Percentiles rank a stretch among this genome's conserved stretches.
phyloP scores from a whole-genome alignment of 1,140 invertebrate genomes.

The Amyelois transitella region DNA sequence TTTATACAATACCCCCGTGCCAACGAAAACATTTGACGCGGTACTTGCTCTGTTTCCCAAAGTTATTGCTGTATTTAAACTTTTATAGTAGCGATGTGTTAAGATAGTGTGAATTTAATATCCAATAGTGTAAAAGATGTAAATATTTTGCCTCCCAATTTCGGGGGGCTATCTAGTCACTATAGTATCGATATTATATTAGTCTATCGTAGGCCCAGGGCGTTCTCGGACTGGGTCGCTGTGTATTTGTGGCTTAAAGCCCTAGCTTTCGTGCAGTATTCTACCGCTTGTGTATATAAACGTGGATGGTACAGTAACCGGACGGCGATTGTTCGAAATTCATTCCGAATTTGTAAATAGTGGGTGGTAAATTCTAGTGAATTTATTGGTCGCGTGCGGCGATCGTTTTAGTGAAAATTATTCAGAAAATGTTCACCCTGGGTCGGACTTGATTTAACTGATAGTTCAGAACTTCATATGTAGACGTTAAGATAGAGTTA shows the following conservation, averaged over 20 bases:
- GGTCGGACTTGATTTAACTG: conserved; percentile 22
- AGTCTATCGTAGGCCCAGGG: conserved; percentile 5
- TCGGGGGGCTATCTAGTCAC: conserved; percentile 60
- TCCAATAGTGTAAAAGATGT: conserved; percentile 42
- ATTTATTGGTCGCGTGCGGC: conserved; percentile 32
- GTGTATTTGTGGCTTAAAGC: conserved; percentile 28
- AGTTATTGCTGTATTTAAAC: conserved; percentile 28
- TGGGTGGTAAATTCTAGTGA: conserved; percentile 39
- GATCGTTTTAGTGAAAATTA: conserved; percentile 48
- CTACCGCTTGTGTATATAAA: conserved; percentile 55
- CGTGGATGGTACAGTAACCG: neutral
- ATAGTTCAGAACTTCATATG: conserved; percentile 48
- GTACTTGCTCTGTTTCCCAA: conserved; percentile 27
- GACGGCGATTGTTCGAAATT: neutral
- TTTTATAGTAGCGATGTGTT: conserved; percentile 32
- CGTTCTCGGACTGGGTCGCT: neutral
- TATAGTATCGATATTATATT: conserved; percentile 44
- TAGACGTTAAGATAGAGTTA: conserved; percentile 52
- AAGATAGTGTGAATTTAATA: conserved; percentile 56
- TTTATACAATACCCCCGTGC: conserved; percentile 38
- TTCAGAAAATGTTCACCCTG: conserved; percentile 33
- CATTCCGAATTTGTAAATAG: conserved; percentile 34
- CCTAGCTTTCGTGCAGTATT: conserved; percentile 44
- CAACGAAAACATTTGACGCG: conserved; percentile 27
- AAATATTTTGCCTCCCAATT: conserved; percentile 46